Base-by-base conservation (phyloP, 2,888 invertebrate species). In the Macaria liturata region DNA sequence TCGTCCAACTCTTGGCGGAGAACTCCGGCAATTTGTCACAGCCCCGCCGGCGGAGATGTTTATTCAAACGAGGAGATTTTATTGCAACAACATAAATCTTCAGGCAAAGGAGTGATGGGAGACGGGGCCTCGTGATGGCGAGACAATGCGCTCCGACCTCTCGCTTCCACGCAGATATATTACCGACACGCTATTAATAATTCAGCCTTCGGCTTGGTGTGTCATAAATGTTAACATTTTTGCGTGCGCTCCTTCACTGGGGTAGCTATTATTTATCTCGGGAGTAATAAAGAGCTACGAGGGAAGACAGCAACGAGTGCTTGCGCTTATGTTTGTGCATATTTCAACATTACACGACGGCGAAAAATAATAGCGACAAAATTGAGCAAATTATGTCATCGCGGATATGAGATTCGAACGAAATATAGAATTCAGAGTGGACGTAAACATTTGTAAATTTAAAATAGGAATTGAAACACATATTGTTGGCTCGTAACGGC, bases 21-120 rank as follows among this genome's bases (percentile, higher is more conserved):
- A 81, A 74, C 78, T 76, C 71, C 60, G 73, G 86, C 83, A 81
- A 89, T 91, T 90, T 90, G 87, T 90, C 87, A 90, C 87, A 78
- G 81, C 77, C 75, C 77, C 76, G 71, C 69, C 75, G 65, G 69
- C 69, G 71, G 81, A 83, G 84, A 88, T 90, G 88, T 89, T 90
- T 89, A 90, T 90, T 89, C 90, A 88, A 88, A 89, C 84, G 84
- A 85, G 80, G 83, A 84, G 83, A 86, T 89, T 88, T 89, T 88
- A 89, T 90, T 88, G 87, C 85, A 86, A 86, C 80, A 80, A 85
- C 84, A 88, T 89, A 86, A 89, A 88, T 88, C 86, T 87, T 83
- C 71, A 66, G 62, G 71, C 70, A 72, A 80, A 80, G 78, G 78
- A 81, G 80, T 79, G 81, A 83, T 85, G 83, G 80, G 76, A 87